Evolutionary conservation across 1,140 invertebrate genomes (phyloP).

Genomic region (Ceratina calcarata): DNA sequence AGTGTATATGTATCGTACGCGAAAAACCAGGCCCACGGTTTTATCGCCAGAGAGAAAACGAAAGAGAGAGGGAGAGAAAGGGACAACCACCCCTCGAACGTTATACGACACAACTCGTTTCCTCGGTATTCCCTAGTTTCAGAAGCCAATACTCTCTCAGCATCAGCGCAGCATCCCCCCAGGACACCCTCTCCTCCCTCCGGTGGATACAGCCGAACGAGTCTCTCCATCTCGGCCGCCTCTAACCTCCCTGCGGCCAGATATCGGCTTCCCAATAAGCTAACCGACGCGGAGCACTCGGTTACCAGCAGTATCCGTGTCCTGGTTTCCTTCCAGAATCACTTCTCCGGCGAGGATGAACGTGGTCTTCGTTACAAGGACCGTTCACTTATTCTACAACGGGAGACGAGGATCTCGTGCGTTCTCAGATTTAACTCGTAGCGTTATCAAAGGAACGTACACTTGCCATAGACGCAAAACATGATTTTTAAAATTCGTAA

Average conservation of each 20-base stretch:
- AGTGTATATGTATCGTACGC: slow-evolving; percentile 57
- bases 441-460: no score
- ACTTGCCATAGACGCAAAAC: no score
- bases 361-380: neutral
- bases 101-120: slow-evolving; percentile 68
- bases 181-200: neutral
- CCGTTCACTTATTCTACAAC: no score
- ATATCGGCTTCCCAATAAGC: slow-evolving; percentile 80
- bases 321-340: slow-evolving; percentile 62
- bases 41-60: slow-evolving; percentile 37
- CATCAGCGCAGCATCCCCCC: slow-evolving; percentile 20
- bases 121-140: slow-evolving; percentile 66
- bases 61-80: slow-evolving; percentile 21
- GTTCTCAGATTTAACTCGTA: no score
- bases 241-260: slow-evolving; percentile 75
- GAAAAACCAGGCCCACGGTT: slow-evolving; percentile 48
- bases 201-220: slow-evolving; percentile 57
- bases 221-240: slow-evolving; percentile 39
- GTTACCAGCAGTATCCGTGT: slow-evolving; percentile 67
- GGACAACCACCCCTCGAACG: slow-evolving; percentile 4
- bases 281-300: slow-evolving; percentile 69
- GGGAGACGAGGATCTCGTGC: no score
- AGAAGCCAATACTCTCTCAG: slow-evolving; percentile 62
- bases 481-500: no score
- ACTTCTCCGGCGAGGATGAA: slow-evolving; percentile 18